phyloP scores from a whole-genome alignment of 92 coral and sea anemone genomes.

The Porites lobata region DNA sequence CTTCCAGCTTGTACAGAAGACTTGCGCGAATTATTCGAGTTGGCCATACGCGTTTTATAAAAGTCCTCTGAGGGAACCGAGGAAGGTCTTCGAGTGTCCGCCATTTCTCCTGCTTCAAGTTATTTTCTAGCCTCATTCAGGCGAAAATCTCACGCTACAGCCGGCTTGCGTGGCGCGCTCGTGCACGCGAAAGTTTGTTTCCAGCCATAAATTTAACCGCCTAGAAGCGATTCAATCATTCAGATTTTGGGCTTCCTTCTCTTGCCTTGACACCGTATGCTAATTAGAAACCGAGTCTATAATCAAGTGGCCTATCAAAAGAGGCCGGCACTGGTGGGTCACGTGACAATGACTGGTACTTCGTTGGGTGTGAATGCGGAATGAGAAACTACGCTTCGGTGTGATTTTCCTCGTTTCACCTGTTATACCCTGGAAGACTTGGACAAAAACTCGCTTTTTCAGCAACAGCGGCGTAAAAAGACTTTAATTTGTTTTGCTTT shows the following conservation, averaged over 20 bases:
- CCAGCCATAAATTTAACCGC: constrained; percentile 80
- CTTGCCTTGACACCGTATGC: constrained; percentile 97
- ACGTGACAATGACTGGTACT: constrained; percentile 82
- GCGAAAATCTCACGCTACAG: constrained; percentile 43
- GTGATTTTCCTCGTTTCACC: constrained; percentile 29
- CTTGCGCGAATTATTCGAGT: constrained; percentile 85
- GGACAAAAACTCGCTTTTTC: constrained; percentile 1
- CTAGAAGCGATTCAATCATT: constrained; percentile 75
- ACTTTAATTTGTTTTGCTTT: not conserved
- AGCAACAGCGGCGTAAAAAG: constrained; percentile 18
- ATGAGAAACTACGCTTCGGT: constrained; percentile 25
- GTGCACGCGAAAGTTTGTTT: constrained; percentile 67
- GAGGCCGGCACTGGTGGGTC: constrained; percentile 66
- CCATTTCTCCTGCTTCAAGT: constrained; percentile 70
- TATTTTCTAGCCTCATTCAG: constrained; percentile 59
- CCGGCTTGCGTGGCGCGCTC: constrained; percentile 31
- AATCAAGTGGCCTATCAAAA: constrained; percentile 90
- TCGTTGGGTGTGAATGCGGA: constrained; percentile 70
- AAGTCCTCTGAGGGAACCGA: constrained; percentile 92
- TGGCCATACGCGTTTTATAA: constrained; percentile 90
- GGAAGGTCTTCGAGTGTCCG: constrained; percentile 92
- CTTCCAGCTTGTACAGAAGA: constrained; percentile 85
- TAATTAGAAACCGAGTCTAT: constrained; percentile 90
- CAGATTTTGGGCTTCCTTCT: constrained; percentile 78
- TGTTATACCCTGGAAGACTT: constrained; percentile 2